phyloP scores from a whole-genome alignment of 2,888 invertebrate genomes.

The Timema cristinae region DNA sequence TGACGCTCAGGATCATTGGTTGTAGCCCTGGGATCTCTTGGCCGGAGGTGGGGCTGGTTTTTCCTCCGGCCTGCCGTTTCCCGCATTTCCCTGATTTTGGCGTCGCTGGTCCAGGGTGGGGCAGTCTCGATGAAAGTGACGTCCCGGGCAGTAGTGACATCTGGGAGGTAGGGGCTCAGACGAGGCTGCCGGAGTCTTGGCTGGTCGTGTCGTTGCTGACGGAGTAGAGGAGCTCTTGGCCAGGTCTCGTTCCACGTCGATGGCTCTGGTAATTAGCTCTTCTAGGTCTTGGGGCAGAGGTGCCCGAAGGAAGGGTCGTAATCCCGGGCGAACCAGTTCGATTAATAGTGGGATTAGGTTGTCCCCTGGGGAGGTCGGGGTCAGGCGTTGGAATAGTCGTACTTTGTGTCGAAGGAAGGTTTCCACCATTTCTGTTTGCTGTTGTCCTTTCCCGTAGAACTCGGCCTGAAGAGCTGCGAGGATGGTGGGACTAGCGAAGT shows the following conservation, averaged over 20 bases:
- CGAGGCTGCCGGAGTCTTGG: background rate
- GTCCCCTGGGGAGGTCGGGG: background rate
- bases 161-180: background rate
- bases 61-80: background rate
- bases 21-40: background rate
- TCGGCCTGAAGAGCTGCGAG: background rate
- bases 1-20: background rate
- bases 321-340: background rate
- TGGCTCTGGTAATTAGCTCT: background rate
- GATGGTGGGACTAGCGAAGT: background rate
- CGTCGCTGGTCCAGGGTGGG: background rate
- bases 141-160: background rate
- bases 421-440: background rate
- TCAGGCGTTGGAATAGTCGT: background rate
- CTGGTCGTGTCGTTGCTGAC: background rate
- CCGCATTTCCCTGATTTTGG: background rate
- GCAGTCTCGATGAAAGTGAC: background rate
- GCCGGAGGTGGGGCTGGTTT: background rate
- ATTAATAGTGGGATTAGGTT: background rate
- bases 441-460: background rate
- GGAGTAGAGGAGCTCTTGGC: background rate
- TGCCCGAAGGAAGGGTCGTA: background rate
- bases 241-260: background rate
- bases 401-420: background rate
- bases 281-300: background rate